Percentiles rank a stretch among this genome's conserved stretches.
Conservation (phyloP, 2,113 vertebrate genomes). For the Pampusana beccarii region DNA sequence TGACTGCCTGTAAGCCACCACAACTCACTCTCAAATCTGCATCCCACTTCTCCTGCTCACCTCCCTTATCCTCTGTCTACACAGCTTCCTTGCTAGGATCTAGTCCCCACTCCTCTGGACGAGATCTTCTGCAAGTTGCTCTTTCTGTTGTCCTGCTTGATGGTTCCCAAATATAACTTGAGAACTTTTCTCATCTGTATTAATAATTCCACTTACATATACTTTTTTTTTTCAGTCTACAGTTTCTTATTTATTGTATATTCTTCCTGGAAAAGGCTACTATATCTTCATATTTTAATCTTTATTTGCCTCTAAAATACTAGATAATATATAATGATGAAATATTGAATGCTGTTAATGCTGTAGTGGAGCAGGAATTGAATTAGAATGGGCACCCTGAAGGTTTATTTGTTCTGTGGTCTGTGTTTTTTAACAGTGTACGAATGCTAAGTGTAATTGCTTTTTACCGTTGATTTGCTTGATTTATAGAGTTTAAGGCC, state of each 20-base stretch:
- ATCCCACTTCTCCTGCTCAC: neutral
- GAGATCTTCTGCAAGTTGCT: neutral
- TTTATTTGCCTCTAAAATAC: neutral
- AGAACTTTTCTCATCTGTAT: neutral
- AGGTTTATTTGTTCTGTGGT: slow-evolving; percentile 27
- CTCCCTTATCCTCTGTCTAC: neutral
- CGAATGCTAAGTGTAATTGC: slow-evolving; percentile 46
- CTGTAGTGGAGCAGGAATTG: neutral
- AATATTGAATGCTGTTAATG: neutral
- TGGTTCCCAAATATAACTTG: neutral
- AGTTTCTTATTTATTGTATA: neutral
- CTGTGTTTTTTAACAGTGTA: slow-evolving; percentile 17
- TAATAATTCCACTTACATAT: neutral
- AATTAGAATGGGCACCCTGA: neutral
- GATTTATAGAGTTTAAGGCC: slow-evolving; percentile 39
- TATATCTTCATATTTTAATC: neutral
- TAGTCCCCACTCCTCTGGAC: neutral
- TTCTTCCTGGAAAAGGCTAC: neutral
- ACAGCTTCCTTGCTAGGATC: neutral
- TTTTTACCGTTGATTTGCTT: slow-evolving; percentile 41
- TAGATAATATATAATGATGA: neutral
- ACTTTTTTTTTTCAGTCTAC: neutral
- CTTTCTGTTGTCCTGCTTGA: neutral
- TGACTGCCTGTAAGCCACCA: neutral
- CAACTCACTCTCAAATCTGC: neutral